phyloP scores from a whole-genome alignment of 2,113 vertebrate species.

The Rousettus leschenaultii region DNA sequence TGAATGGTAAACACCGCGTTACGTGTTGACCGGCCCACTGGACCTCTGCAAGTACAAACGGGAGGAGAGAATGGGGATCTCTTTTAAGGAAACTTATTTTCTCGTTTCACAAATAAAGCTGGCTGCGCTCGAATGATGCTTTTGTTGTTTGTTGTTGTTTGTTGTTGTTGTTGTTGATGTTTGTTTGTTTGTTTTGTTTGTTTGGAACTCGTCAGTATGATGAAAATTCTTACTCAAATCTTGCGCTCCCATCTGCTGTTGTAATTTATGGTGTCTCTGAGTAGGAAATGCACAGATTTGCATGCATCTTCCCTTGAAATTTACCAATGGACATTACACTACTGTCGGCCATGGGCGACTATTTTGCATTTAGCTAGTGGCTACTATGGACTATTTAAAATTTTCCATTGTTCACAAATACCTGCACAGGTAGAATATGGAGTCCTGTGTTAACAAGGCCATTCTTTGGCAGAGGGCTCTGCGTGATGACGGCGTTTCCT shows the following conservation, averaged over 20 bases:
- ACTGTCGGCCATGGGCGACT: not conserved
- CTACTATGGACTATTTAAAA: not conserved
- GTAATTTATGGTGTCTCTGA: not conserved
- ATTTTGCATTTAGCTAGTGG: not conserved
- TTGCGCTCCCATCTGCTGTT: not conserved
- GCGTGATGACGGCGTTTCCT: not conserved
- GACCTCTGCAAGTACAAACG: not conserved
- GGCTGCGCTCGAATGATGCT: too few species aligned
- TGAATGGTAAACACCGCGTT: not conserved
- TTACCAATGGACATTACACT: fast-evolving
- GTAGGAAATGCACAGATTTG: too few species aligned
- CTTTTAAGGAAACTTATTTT: too few species aligned
- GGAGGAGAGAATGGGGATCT: not conserved
- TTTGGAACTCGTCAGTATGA: not conserved
- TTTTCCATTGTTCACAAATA: not conserved
- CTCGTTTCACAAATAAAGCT: too few species aligned
- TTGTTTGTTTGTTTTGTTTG: not conserved
- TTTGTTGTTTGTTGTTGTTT: too few species aligned
- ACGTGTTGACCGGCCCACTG: too few species aligned
- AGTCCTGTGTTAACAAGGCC: fast-evolving
- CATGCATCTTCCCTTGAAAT: not conserved
- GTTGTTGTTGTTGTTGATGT: too few species aligned
- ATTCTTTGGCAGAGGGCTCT: not conserved
- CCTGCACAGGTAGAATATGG: not conserved
- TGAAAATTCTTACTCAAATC: not conserved